Conservation (phyloP, 2,113 vertebrate genomes). For the Crotalus horridus region DNA sequence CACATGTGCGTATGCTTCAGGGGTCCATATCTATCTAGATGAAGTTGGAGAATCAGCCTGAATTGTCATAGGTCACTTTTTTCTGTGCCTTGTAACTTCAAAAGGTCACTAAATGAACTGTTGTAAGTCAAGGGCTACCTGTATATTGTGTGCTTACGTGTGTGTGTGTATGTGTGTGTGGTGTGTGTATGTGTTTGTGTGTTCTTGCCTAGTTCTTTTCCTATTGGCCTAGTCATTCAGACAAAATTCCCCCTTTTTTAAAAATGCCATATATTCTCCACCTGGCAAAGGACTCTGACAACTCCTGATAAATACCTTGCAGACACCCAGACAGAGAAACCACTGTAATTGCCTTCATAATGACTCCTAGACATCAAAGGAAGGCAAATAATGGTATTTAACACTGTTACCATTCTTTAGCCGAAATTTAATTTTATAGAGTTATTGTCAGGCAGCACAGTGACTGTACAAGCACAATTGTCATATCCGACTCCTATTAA, state of each 20-base stretch:
- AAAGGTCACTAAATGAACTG: too few species aligned
- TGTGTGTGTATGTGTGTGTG: too few species aligned
- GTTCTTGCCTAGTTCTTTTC: constrained; percentile 62
- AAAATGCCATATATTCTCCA: constrained; percentile 77
- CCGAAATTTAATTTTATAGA: constrained; percentile 82
- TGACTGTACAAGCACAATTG: constrained; percentile 75
- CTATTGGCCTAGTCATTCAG: constrained; percentile 70
- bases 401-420: constrained; percentile 83
- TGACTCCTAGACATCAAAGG: constrained; percentile 82
- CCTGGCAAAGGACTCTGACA: constrained; percentile 77
- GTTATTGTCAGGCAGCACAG: constrained; percentile 75
- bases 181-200: neutral
- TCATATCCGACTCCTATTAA: constrained; percentile 80
- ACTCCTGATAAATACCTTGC: constrained; percentile 79
- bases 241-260: constrained; percentile 74
- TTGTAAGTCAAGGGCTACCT: too few species aligned
- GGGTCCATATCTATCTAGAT: neutral
- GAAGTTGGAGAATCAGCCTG: neutral
- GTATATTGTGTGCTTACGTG: too few species aligned
- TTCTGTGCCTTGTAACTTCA: too few species aligned
- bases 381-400: constrained; percentile 86
- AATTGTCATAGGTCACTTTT: neutral
- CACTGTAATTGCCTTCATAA: constrained; percentile 84
- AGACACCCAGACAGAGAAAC: constrained; percentile 80
- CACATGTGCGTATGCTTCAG: neutral